phyloP scores from a whole-genome alignment of 1,140 invertebrate species.

The Eciton burchellii region DNA sequence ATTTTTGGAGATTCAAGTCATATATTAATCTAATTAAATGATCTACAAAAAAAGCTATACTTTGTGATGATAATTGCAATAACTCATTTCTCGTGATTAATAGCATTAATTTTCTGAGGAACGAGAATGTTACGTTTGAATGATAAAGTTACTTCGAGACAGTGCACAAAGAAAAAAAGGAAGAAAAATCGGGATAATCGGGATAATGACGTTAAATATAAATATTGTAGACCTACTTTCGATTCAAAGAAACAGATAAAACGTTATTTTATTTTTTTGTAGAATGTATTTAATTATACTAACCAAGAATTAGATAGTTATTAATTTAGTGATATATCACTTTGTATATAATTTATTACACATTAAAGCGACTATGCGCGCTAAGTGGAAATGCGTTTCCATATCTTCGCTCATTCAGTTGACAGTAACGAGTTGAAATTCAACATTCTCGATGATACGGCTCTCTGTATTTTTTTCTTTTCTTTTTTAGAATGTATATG shows the following conservation, averaged over 20 bases:
- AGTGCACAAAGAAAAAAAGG: background rate
- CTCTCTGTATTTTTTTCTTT: slow-evolving; percentile 48
- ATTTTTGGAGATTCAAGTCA: background rate
- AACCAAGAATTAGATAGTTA: slow-evolving; percentile 67
- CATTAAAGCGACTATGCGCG: slow-evolving; percentile 55
- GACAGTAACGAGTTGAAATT: slow-evolving; percentile 55
- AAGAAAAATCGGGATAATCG: background rate
- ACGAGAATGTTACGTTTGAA: background rate
- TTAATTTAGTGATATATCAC: slow-evolving; percentile 70
- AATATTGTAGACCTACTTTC: background rate
- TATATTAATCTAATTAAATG: slow-evolving; percentile 17
- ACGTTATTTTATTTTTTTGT: slow-evolving; percentile 54
- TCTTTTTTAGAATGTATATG: slow-evolving; percentile 33
- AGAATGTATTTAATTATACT: slow-evolving; percentile 71
- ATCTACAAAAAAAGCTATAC: background rate
- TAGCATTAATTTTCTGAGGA: background rate
- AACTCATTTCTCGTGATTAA: background rate
- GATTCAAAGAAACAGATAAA: slow-evolving; percentile 33
- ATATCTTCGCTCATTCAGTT: slow-evolving; percentile 56
- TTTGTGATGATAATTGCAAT: background rate
- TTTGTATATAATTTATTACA: slow-evolving; percentile 75
- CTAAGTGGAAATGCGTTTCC: slow-evolving; percentile 53
- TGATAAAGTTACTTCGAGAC: background rate
- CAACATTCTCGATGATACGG: slow-evolving; percentile 37
- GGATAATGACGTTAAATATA: slow-evolving; percentile 16